Evolutionary conservation across 53 echinoderm and acorn worm genomes (phyloP).

Genomic region (Astropecten irregularis): DNA sequence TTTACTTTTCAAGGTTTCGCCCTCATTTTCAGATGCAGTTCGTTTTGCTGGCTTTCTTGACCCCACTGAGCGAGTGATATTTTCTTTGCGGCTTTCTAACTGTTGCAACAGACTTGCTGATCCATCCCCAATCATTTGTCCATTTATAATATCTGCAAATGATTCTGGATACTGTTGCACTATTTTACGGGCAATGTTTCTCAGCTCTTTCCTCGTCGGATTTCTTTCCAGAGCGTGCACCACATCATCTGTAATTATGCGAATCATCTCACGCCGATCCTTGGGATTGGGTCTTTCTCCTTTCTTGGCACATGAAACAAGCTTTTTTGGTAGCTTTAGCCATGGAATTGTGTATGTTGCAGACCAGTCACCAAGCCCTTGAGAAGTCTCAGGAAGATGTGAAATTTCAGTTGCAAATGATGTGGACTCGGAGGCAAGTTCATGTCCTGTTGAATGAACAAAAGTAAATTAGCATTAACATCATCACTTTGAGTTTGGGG

Average conservation of each 20-base stretch:
- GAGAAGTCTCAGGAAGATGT: too few species aligned
- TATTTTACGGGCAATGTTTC: neutral
- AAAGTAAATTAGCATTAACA: neutral
- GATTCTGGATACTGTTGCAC: neutral
- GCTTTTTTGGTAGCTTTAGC: neutral
- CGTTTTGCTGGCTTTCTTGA: too few species aligned
- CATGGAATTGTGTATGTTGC: neutral
- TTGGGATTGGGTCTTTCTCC: neutral
- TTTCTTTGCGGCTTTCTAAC: conserved; percentile 1
- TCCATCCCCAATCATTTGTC: neutral
- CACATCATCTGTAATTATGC: neutral
- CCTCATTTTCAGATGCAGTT: too few species aligned
- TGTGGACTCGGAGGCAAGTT: neutral
- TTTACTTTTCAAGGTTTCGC: neutral
- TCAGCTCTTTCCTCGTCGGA: conserved; percentile 1
- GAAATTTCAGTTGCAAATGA: too few species aligned
- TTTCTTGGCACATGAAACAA: neutral
- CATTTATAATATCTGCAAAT: neutral
- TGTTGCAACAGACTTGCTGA: neutral
- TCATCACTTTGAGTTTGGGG: too few species aligned
- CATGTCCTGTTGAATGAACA: too few species aligned
- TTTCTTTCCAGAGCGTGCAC: too few species aligned
- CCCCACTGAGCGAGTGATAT: neutral
- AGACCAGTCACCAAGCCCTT: too few species aligned
- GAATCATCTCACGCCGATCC: neutral